phyloP scores from a whole-genome alignment of 2,113 vertebrate species.

The Tympanuchus pallidicinctus region DNA sequence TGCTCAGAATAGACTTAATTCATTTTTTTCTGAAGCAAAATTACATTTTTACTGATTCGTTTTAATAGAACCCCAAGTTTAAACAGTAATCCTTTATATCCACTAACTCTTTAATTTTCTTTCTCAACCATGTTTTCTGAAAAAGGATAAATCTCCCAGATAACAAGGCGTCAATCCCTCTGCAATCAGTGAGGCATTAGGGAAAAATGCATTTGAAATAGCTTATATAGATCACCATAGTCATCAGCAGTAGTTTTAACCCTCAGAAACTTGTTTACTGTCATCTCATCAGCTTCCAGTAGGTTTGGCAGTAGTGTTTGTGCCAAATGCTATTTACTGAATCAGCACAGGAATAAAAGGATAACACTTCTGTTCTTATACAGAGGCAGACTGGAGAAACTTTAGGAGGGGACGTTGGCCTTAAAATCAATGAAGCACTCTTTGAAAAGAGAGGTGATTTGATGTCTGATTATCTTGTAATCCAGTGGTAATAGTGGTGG shows the following conservation, averaged over 20 bases:
- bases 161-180: neutral
- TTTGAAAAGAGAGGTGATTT: neutral
- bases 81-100: neutral
- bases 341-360: neutral
- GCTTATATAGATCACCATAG: neutral
- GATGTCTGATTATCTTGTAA: neutral
- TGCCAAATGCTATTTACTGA: neutral
- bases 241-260: neutral
- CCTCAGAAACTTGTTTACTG: neutral
- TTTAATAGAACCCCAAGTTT: neutral
- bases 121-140: neutral
- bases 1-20: neutral
- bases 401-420: neutral
- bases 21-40: slow-evolving; percentile 18
- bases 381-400: neutral
- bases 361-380: neutral
- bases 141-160: neutral
- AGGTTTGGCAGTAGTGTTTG: neutral
- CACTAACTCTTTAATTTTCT: slow-evolving; percentile 4
- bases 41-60: neutral
- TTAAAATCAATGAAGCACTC: neutral
- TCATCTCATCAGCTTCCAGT: neutral
- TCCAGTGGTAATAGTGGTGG: neutral
- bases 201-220: neutral
- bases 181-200: neutral